Conservation (phyloP, 2,113 vertebrate species). For the Prinia subflava region DNA sequence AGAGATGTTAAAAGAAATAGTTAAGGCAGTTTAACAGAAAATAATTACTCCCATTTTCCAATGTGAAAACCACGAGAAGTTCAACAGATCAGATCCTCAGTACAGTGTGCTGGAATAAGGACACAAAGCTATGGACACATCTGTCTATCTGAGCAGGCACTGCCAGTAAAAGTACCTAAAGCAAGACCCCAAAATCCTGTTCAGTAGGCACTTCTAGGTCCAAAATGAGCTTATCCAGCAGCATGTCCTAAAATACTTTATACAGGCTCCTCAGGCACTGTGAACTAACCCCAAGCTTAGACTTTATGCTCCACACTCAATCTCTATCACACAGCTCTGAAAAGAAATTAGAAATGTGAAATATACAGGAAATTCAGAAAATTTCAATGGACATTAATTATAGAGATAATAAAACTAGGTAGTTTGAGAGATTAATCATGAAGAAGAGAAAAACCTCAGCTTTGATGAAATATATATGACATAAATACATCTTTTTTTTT, state of each 20-base stretch:
- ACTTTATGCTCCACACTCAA: accelerated
- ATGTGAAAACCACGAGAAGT: background rate
- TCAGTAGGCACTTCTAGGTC: background rate
- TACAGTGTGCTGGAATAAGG: background rate
- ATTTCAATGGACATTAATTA: background rate
- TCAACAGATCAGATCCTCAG: background rate
- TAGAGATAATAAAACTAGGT: background rate
- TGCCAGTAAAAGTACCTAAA: background rate
- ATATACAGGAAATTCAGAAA: background rate
- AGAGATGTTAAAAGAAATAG: background rate
- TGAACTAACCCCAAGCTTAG: background rate
- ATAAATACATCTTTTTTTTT: background rate
- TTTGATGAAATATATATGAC: background rate
- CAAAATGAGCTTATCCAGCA: background rate
- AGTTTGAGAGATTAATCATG: background rate
- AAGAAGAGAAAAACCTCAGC: background rate
- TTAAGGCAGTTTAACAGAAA: background rate
- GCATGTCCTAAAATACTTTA: background rate
- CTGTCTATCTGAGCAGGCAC: background rate
- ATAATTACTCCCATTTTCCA: background rate
- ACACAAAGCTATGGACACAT: background rate
- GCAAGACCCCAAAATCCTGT: background rate
- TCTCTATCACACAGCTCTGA: background rate
- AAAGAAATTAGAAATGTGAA: background rate
- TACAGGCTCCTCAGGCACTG: background rate